Conservation (phyloP, 2,797 vertebrate genomes). For the Geotrypetes seraphini region DNA sequence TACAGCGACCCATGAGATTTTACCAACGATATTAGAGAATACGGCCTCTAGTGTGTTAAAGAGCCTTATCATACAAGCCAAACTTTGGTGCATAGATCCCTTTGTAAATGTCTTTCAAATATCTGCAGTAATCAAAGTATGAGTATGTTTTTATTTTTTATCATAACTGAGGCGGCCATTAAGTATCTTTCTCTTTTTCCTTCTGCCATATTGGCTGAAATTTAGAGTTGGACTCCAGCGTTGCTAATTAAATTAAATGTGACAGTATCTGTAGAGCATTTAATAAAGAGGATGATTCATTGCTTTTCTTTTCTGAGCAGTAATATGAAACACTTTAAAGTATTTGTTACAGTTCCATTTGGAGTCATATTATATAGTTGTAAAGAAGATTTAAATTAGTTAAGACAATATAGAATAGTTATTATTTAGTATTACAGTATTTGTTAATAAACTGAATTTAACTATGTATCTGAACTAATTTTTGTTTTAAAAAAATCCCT, state of each 20-base stretch:
- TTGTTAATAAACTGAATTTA: background rate
- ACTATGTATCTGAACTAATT: conserved; percentile 4
- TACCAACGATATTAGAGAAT: no score
- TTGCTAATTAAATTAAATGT: conserved; percentile 26
- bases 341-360: conserved; percentile 10
- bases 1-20: no score
- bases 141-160: no score
- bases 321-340: conserved; percentile 4
- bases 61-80: no score
- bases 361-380: conserved; percentile 6
- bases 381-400: conserved; percentile 18
- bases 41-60: no score
- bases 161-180: background rate
- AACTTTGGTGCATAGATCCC: no score
- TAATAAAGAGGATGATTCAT: conserved; percentile 27
- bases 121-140: conserved; percentile 1
- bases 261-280: conserved; percentile 21
- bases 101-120: no score
- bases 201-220: conserved; percentile 22
- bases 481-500: no score
- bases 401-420: background rate
- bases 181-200: conserved; percentile 2
- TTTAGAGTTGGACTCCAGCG: conserved; percentile 13
- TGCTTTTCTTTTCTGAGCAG: conserved; percentile 16
- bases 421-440: background rate